Evolutionary conservation across 2,797 vertebrate species (phyloP).

Genomic region (Hippocampus kuda): DNA sequence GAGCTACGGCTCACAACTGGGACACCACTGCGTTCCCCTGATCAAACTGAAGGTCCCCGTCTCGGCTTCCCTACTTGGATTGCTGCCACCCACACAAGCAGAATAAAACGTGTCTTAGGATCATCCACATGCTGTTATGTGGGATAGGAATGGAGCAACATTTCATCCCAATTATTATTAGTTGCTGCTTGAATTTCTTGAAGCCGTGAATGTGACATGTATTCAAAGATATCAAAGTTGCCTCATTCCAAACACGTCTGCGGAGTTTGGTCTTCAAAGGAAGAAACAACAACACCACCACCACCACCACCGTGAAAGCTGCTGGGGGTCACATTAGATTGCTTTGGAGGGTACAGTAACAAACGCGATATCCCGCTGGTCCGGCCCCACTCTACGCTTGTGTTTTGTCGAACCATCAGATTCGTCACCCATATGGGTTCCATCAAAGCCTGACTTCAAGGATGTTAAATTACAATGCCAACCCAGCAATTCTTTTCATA

Average conservation of each 20-base stretch:
- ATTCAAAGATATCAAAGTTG: not conserved
- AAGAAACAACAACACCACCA: not conserved
- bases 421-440: conserved; percentile 12
- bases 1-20: too few species aligned
- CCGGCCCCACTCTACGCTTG: not conserved
- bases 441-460: conserved; percentile 7
- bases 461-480: conserved; percentile 1
- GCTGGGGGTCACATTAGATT: not conserved
- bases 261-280: not conserved
- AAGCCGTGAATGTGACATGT: not conserved
- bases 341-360: not conserved
- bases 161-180: not conserved
- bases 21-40: too few species aligned
- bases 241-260: not conserved
- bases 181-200: not conserved
- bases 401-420: conserved; percentile 1
- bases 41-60: too few species aligned
- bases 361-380: not conserved
- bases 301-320: not conserved
- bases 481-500: not conserved
- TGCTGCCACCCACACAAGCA: too few species aligned
- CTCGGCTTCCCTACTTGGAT: too few species aligned
- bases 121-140: not conserved
- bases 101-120: too few species aligned
- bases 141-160: not conserved